phyloP scores from a whole-genome alignment of 2,797 vertebrate genomes.

The Ibycter americanus region DNA sequence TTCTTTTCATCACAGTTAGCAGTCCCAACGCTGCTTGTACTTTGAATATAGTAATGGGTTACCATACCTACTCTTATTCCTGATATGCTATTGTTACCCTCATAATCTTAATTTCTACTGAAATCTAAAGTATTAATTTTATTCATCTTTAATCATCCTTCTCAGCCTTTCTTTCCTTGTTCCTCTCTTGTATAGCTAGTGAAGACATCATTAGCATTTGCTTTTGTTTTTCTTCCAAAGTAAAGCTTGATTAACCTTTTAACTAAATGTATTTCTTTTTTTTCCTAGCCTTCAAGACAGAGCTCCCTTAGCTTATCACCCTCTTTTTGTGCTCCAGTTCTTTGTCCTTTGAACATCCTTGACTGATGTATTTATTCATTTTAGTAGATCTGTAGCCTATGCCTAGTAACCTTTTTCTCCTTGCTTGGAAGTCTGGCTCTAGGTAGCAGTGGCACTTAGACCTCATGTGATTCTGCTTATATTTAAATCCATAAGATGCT shows the following conservation, averaged over 20 bases:
- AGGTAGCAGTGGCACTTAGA: not conserved
- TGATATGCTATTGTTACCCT: not conserved
- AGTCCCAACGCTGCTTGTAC: not conserved
- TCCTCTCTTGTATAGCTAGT: not conserved
- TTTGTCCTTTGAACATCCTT: not conserved
- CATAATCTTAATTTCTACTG: not conserved
- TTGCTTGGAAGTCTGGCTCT: not conserved
- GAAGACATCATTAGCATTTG: not conserved
- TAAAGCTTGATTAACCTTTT: not conserved
- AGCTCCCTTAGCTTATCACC: not conserved
- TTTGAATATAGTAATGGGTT: not conserved
- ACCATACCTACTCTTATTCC: not conserved
- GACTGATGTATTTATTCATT: not conserved
- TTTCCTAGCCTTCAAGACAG: not conserved
- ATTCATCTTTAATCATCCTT: not conserved
- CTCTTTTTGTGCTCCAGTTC: not conserved
- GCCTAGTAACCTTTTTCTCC: not conserved
- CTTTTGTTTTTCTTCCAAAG: not conserved
- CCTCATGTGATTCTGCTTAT: not conserved
- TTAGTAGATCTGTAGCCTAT: not conserved
- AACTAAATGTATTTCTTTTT: not conserved
- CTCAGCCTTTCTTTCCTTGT: not conserved
- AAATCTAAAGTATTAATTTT: not conserved
- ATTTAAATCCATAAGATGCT: not conserved
- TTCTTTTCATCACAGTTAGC: not conserved